A percentile compares a stretch with the other conserved stretches of the same genome.
phyloP scores from a whole-genome alignment of 2,113 vertebrate species.

The Halcyon malimbica region DNA sequence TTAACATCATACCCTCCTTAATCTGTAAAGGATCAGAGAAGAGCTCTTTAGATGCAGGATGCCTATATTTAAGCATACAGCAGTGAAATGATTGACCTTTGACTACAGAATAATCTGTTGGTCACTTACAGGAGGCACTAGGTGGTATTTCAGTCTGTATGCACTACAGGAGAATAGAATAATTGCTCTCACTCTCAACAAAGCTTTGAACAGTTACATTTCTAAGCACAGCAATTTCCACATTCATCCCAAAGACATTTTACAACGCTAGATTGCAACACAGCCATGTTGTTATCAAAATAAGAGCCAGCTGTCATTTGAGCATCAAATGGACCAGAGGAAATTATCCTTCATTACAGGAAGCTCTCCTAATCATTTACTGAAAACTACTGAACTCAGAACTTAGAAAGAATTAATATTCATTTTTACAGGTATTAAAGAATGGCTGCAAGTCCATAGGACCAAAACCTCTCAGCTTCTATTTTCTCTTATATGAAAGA shows the following conservation, averaged over 20 bases:
- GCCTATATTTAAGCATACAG: not conserved
- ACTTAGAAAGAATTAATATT: not conserved
- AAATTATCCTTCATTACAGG: slow-evolving; percentile 8
- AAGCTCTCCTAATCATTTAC: slow-evolving; percentile 6
- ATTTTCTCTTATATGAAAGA: not conserved
- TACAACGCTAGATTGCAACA: not conserved
- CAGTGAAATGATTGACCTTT: not conserved
- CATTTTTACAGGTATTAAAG: not conserved
- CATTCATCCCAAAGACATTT: not conserved
- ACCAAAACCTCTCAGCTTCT: not conserved
- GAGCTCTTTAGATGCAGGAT: not conserved
- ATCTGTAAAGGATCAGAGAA: not conserved
- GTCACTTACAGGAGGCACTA: not conserved
- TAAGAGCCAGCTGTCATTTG: slow-evolving; percentile 21
- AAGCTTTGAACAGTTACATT: not conserved
- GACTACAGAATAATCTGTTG: not conserved
- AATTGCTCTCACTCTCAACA: not conserved
- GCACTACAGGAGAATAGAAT: not conserved
- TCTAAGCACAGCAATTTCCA: not conserved
- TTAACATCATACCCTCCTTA: not conserved
- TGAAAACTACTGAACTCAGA: not conserved
- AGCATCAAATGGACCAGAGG: slow-evolving; percentile 26
- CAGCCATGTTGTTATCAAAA: not conserved
- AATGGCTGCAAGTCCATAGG: not conserved
- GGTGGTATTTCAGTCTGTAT: not conserved